phyloP scores from a whole-genome alignment of 2,888 invertebrate species.

The Phorcus lineatus region DNA sequence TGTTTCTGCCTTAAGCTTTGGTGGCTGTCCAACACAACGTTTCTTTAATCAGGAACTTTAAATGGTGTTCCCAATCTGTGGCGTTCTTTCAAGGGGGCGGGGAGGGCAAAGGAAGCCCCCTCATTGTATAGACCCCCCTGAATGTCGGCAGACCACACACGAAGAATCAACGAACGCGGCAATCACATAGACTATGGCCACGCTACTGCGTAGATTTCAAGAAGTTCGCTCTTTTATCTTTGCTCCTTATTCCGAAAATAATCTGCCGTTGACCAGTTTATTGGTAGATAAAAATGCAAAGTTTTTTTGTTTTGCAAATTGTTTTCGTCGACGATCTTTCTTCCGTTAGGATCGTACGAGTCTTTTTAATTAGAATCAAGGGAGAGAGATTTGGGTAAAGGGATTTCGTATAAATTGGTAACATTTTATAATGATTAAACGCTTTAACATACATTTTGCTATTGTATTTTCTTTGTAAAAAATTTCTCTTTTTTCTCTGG shows the following conservation, averaged over 20 bases:
- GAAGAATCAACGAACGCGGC: neutral
- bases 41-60: conserved; percentile 1
- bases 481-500: too few relatives aligned
- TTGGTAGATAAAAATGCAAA: conserved; percentile 3
- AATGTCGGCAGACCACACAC: neutral
- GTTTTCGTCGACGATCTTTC: neutral
- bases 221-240: neutral
- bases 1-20: neutral
- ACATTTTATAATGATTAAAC: too few relatives aligned
- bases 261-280: neutral
- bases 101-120: neutral
- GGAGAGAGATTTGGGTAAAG: too few relatives aligned
- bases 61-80: neutral
- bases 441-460: too few relatives aligned
- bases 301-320: neutral
- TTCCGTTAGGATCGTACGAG: too few relatives aligned
- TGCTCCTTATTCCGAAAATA: neutral
- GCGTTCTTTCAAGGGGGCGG: neutral
- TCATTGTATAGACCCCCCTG: neutral
- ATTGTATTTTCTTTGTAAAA: too few relatives aligned
- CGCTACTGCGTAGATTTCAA: neutral
- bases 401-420: too few relatives aligned
- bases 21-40: neutral
- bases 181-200: neutral
- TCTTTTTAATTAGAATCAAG: too few relatives aligned